These are phyloP conservation scores for chimpanzee (Pan troglodytes) DNA, from an alignment of 2,113 vertebrate species.

Conservation along the genomic window DNA sequence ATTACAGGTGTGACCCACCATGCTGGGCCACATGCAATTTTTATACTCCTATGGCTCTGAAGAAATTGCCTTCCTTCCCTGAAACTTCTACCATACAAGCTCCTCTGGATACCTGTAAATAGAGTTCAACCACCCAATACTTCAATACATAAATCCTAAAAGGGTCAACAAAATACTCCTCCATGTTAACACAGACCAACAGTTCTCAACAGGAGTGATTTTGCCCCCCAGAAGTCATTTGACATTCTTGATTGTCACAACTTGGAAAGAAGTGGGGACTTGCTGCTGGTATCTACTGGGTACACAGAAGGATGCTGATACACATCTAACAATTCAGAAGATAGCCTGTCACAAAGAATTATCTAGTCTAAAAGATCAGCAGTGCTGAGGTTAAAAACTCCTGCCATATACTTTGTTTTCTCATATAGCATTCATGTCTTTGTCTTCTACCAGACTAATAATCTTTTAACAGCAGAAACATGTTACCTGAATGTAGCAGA, in stretches of 20 bases:
- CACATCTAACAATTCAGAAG: background rate
- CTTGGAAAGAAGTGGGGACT: background rate
- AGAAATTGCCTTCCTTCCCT: background rate
- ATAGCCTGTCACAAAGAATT: background rate
- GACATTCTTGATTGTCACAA: background rate
- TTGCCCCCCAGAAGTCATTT: background rate
- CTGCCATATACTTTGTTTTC: background rate
- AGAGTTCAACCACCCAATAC: slow-evolving; percentile 14
- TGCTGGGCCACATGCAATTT: background rate
- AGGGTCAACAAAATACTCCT: background rate
- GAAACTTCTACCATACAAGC: background rate
- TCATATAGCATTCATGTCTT: background rate
- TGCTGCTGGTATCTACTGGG: background rate
- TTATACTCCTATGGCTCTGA: background rate
- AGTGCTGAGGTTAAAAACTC: background rate
- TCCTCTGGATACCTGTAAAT: background rate
- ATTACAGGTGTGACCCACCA: too few relatives aligned
- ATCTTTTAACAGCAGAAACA: background rate
- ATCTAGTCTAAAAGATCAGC: background rate
- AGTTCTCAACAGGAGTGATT: background rate
- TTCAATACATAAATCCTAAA: background rate
- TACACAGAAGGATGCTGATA: background rate
- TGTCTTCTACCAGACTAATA: slow-evolving; percentile 16
- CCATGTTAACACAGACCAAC: background rate
- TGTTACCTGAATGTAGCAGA: background rate